A percentile compares a stretch with the other conserved stretches of the same genome.
Conservation (phyloP, 2,888 invertebrate genomes). For the Drosophila paramelanica region DNA sequence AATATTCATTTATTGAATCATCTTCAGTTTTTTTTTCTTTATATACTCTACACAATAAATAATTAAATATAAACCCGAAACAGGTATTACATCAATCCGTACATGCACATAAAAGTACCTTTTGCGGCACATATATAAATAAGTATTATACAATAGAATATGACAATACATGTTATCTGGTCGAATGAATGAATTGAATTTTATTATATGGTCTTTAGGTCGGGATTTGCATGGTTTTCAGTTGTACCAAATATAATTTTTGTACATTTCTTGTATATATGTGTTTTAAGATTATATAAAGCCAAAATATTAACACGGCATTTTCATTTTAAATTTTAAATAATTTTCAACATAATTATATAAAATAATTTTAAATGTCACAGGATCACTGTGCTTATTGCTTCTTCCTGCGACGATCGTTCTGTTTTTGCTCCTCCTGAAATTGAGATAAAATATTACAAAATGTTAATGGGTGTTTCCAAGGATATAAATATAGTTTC, state of each 20-base stretch:
- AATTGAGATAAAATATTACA: conserved; percentile 19
- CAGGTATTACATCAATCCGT: conserved; percentile 12
- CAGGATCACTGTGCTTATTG: conserved; percentile 36
- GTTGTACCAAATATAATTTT: conserved; percentile 22
- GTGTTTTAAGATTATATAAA: conserved; percentile 24
- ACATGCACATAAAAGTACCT: not conserved
- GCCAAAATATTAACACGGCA: conserved; percentile 36
- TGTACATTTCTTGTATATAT: conserved; percentile 15
- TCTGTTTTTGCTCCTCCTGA: conserved; percentile 82
- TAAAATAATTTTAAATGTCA: conserved; percentile 11
- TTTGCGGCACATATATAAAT: conserved; percentile 2
- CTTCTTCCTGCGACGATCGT: conserved; percentile 73
- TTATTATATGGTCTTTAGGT: conserved; percentile 32
- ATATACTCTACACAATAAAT: conserved; percentile 28
- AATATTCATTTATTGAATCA: conserved; percentile 38
- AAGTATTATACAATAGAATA: conserved; percentile 8
- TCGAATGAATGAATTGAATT: conserved; percentile 24
- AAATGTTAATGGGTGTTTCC: conserved; percentile 12
- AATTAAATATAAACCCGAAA: conserved; percentile 21
- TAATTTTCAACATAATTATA: conserved; percentile 15
- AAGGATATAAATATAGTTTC: conserved; percentile 73
- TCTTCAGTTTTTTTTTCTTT: conserved; percentile 9
- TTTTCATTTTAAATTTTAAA: conserved; percentile 32
- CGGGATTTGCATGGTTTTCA: conserved; percentile 40
- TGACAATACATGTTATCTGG: not conserved